These are phyloP conservation scores for Kradibia gibbosae DNA, from an alignment of 1,140 invertebrate species.

Conservation along the genomic window DNA sequence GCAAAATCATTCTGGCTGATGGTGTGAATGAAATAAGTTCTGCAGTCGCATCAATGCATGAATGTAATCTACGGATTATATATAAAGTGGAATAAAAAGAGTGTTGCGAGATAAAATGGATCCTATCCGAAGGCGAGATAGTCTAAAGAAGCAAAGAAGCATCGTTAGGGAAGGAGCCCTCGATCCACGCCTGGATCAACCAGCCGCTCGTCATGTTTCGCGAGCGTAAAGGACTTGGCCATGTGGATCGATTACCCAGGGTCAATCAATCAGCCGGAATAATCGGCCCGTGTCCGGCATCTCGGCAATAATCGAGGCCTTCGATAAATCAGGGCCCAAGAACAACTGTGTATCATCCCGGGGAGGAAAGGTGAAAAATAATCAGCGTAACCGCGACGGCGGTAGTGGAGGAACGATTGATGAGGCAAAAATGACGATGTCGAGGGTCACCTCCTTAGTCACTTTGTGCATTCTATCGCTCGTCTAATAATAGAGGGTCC, in stretches of 20 bases:
- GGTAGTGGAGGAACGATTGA: conserved; percentile 24
- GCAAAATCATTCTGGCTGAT: too few relatives aligned
- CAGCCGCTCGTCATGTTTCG: background rate
- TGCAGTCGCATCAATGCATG: background rate
- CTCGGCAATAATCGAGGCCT: background rate
- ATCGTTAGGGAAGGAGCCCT: background rate
- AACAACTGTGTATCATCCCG: background rate
- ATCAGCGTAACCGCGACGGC: background rate
- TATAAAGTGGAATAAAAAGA: background rate
- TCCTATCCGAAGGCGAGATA: background rate
- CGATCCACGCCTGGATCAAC: background rate
- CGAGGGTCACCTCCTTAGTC: background rate
- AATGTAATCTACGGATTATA: background rate
- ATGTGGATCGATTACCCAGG: background rate
- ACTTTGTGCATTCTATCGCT: conserved; percentile 22
- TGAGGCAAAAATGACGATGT: background rate
- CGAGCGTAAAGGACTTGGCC: background rate
- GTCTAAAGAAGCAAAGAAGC: background rate
- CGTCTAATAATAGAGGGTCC: conserved; percentile 34
- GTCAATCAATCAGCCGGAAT: conserved; percentile 18
- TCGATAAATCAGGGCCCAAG: conserved; percentile 20
- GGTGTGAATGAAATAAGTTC: background rate
- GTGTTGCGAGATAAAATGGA: background rate
- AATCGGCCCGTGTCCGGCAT: background rate
- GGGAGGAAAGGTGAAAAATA: conserved; percentile 30